Percentiles rank a stretch among this genome's conserved stretches.
Evolutionary conservation across 2,797 vertebrate species (phyloP).

Genomic region (Halcyon smyrnensis): DNA sequence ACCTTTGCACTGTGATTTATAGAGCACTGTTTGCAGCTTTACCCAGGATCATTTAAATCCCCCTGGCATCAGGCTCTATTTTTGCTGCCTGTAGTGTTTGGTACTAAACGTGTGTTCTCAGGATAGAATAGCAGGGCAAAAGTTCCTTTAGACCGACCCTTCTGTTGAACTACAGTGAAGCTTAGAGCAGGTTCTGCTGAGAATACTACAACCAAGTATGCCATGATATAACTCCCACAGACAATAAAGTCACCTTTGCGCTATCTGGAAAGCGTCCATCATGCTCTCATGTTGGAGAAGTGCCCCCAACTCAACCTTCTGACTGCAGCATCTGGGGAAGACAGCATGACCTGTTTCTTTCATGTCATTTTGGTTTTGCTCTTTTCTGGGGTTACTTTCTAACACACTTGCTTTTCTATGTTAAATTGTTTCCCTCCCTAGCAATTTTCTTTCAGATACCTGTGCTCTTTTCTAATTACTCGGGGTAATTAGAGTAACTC

Average conservation of each 20-base stretch:
- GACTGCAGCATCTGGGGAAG: background rate
- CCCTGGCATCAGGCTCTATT: background rate
- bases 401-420: background rate
- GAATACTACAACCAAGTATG: background rate
- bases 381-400: background rate
- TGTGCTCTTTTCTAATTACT: background rate
- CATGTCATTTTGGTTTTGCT: background rate
- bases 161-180: background rate
- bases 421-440: background rate
- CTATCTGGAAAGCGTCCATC: constrained; percentile 14
- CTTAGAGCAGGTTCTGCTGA: constrained; percentile 18
- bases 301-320: background rate
- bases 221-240: constrained; percentile 12
- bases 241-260: constrained; percentile 40
- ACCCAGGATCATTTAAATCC: background rate
- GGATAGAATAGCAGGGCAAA: background rate
- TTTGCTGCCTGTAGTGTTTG: background rate
- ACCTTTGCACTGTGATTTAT: background rate
- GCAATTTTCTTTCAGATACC: background rate
- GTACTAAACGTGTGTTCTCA: background rate
- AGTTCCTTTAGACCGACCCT: background rate
- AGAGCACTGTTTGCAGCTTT: background rate
- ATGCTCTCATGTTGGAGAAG: background rate
- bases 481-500: background rate
- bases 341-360: background rate